Evolutionary conservation across 2,797 vertebrate genomes (phyloP), one percentile per base, ranked within the genome.

Genomic region (Phoeniculus purpureus): DNA sequence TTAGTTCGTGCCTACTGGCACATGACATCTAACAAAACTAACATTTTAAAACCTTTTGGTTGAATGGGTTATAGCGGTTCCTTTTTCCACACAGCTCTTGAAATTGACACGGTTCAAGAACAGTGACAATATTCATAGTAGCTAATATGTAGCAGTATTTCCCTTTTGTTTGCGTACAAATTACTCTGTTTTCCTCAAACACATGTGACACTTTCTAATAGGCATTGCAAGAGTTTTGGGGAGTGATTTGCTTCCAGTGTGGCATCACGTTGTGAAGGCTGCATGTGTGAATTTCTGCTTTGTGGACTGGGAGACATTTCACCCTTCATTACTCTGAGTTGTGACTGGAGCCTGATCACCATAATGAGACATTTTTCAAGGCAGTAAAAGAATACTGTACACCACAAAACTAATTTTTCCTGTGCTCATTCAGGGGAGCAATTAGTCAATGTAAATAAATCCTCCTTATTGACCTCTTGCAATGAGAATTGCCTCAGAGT

Each of bases 1-100:
- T 8, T 37, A 23, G 3, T 45, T 73, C 25, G 37, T 0, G 1
- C 20, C 18, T 72, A 18, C 17, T 3, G 2, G 6, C 51, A 58
- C 25, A 15, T 72, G 37, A 8, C 37, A 51, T 22, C 13, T 32
- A 89, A 60, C 1, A 16, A 59, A 75, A 31, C 22, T 40, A 14
- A 32, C 22, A 1, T 74, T 66, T 67, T n/a, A 31, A 88, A 82
- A 48, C 37, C 4, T 43, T 81, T 54, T 26, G 32, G 14, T 64
- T 48, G 3, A 54, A 58, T 9, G 32, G 8, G 2, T 52, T 90
- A 15, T 7, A 37, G 26, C 74, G 4, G 7, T 18, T 89, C 6
- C 9, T 64, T 64, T 60, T 90, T 61, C 67, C 20, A 47, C 20
- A 16, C 13, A 80, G 15, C 17, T 32, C 11, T 26, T 4, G 3